Evolutionary conservation across 2,888 invertebrate genomes (phyloP), one percentile per base, ranked within the genome.

Genomic region (Cerastis leucographa): DNA sequence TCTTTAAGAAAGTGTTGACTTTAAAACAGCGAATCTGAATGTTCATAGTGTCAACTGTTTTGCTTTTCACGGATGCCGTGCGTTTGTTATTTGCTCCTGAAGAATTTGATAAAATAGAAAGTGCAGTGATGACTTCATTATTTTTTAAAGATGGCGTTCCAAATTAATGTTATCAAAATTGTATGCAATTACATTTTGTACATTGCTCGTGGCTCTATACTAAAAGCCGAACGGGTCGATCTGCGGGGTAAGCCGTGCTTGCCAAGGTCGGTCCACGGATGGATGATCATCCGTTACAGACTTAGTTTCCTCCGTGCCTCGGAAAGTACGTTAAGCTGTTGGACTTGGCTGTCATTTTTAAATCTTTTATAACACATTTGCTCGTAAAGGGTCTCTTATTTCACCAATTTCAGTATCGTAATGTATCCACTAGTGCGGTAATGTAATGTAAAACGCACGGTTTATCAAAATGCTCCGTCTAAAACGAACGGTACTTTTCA

Each of bases 1-100:
- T 78, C 77, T 74, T 73, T 78, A 85, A 80, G 87, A 87, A 87
- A 87, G 84, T 82, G 74, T 76, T 82, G 73, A 70, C 49, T 74
- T 75, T 74, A 51, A 76, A 78, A 78, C 46, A 29, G 61, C 40
- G 56, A 72, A 69, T 62, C 42, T 62, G 35, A 68, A 35, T 74
- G 61, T 75, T 66, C 72, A 75, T 80, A 76, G 69, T 62, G 46
- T 64, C 75, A 70, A 59, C 19, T 29, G 29, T 70, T 79, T 76
- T 51, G 40, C 71, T 74, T 75, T 70, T 67, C 72, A 76, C 51
- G 42, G 25, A 75, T 46, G 54, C 67, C 69, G 56, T 68, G 65
- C 59, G 68, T 74, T 59, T 56, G 56, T 56, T 8, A 17, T 77
- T 75, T 70, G 29, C 59, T 56, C 68, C 3, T n/a, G 81, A 72